Evolutionary conservation across 2,888 invertebrate species (phyloP).

Genomic region (Achlya flavicornis): DNA sequence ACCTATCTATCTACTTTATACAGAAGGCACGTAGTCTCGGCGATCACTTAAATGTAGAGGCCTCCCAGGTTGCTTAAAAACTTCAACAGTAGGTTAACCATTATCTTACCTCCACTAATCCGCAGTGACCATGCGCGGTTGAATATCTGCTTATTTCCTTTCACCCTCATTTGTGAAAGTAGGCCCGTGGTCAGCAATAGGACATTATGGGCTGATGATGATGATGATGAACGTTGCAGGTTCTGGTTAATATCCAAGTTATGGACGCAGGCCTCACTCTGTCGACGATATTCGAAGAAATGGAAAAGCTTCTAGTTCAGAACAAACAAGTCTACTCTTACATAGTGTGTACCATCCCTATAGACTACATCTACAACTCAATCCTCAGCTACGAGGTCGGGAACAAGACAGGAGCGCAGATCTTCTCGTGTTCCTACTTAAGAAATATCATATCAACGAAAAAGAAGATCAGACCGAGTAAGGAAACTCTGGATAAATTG

Average conservation of each 20-base stretch:
- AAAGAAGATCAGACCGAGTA: slow-evolving; percentile 38
- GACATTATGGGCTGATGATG: too few relatives aligned
- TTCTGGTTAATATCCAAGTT: slow-evolving; percentile 70
- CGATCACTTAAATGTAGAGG: too few relatives aligned
- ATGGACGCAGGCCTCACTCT: slow-evolving; percentile 54
- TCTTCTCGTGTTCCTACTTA: slow-evolving; percentile 36
- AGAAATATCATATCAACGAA: slow-evolving; percentile 34
- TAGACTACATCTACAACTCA: slow-evolving; percentile 69
- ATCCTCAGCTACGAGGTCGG: slow-evolving; percentile 51
- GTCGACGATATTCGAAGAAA: slow-evolving; percentile 56
- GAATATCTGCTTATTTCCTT: too few relatives aligned
- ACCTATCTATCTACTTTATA: too few relatives aligned
- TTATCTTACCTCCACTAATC: too few relatives aligned
- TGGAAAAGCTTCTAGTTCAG: slow-evolving; percentile 57
- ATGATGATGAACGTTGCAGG: slow-evolving; percentile 41
- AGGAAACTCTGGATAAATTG: slow-evolving; percentile 36
- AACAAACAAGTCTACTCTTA: slow-evolving; percentile 65
- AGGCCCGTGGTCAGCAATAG: too few relatives aligned
- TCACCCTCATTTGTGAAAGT: too few relatives aligned
- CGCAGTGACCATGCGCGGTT: too few relatives aligned
- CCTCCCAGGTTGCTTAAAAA: too few relatives aligned
- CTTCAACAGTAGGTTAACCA: too few relatives aligned
- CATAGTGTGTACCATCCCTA: slow-evolving; percentile 61
- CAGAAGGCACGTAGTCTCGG: too few relatives aligned
- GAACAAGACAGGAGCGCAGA: slow-evolving; percentile 28